Evolutionary conservation across 30 jellyfish, hydroid and myxozoan species (phyloP), one percentile per base, ranked within the genome.

Genomic region (Euphysa ruthae): DNA sequence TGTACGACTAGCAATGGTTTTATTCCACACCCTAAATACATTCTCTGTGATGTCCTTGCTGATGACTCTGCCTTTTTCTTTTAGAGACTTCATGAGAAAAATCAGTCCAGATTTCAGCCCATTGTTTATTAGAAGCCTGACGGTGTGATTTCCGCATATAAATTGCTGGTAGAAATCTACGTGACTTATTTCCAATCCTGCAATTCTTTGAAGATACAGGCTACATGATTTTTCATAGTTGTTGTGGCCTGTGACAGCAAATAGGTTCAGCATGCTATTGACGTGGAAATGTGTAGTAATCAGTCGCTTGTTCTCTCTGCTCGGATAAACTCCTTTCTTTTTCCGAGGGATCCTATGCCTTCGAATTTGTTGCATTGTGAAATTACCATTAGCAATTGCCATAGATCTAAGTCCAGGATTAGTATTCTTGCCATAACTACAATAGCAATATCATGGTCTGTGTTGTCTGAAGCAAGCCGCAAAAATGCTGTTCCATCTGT

Each of bases 151-250:
- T 14, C 72, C 72, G 6, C 27, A 12, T 20, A 58, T 10, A 20
- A 58, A 58, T 58, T 58, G 42, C 21, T 19, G 42, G 63, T 58
- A 58, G 21, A 58, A 14, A n/a, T 19, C 63, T 10, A 63, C 64
- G 62, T 58, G 72, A 10, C 27, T 29, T 15, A 15, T 58, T 27
- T 58, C 63, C 10, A 58, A 26, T 19, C 21, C 24, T 7, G 63
- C 12, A 10, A 58, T 14, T 26, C 18, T n/a, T 20, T 19, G 72
- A 26, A 58, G 72, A 29, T 58, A 58, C 13, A 58, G 63, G 15
- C 72, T 20, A 63, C 72, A 58, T 13, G 72, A 58, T 58, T 58
- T 58, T 20, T 61, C 63, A 27, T 58, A 58, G 72, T 58, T 58
- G 21, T 27, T 58, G 63, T 58, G 72, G 61, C 72, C 72, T 8